Base-by-base conservation (phyloP, 1,140 invertebrate genomes). In the Telenomus remus region DNA sequence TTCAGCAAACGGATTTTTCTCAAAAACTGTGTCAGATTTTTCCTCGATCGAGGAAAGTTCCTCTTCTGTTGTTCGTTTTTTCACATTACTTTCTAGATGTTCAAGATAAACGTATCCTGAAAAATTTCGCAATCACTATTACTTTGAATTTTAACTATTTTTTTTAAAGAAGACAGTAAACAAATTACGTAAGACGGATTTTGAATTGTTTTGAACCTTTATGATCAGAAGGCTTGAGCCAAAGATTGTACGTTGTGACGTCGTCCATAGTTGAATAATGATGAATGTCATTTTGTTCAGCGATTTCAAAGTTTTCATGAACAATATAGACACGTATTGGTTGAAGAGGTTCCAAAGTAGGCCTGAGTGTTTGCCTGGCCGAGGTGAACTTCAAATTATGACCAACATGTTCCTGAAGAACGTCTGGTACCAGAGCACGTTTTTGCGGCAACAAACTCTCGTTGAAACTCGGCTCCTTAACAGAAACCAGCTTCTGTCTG, bases 251-350 rank as follows among this genome's bases (percentile, higher is more conserved):
- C 47, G 89, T 90, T 0, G 90, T 87, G 3, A 90, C 90, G 79
- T 92, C 90, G n/a, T 90, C 88, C 37, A 92, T 87, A 3, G 85
- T 89, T 53, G 89, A 90, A 61, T 93, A 93, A 35, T 92, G 89
- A 9, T 89, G 87, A 4, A 86, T 86, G 71, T 92, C 90, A 48
- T 91, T 89, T 0, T 90, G 87, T 46, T 93, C 90, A 11, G 89
- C 90, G 1, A 94, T 90, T 72, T 95, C 92, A n/a, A 95, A 89
- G 73, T 94, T 95, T 64, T 95, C 92, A 76, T 94, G 92, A 1
- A 93, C 89, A 15, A 94, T 87, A 59, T 91, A 93, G 10, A 94
- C 90, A 14, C 93, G 87, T 8, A 92, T 89, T 0, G 91, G 87
- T n/a, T 91, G 88, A 8, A 95, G 79, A 0, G 91, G 89, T 83